These are phyloP conservation scores for Drosophila baimaii DNA, from an alignment of 1,140 invertebrate species.

Conservation along the genomic window DNA sequence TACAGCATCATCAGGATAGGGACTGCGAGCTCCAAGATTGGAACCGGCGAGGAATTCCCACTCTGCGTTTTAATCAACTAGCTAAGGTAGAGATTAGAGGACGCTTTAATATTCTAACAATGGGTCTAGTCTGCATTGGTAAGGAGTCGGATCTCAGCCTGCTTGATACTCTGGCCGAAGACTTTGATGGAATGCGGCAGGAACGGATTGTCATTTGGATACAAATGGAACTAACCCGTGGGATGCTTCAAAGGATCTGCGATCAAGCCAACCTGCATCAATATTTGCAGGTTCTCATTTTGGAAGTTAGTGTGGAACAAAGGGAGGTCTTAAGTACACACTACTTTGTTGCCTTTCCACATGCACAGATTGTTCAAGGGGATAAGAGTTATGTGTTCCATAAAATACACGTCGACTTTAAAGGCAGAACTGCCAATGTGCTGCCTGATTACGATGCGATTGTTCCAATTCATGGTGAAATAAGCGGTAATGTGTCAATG, in stretches of 20 bases:
- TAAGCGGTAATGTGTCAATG: too few species aligned
- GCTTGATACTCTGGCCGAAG: slow-evolving; percentile 1
- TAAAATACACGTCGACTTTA: background rate
- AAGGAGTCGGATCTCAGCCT: background rate
- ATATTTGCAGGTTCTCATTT: slow-evolving; percentile 21
- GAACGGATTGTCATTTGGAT: slow-evolving; percentile 7
- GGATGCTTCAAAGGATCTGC: background rate
- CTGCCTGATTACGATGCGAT: background rate
- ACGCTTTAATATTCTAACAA: background rate
- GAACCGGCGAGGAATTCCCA: slow-evolving; percentile 1
- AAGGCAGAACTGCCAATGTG: background rate
- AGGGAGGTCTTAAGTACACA: background rate
- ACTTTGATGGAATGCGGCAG: slow-evolving; percentile 22
- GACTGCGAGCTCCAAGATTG: slow-evolving; percentile 9
- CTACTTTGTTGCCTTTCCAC: slow-evolving; percentile 1
- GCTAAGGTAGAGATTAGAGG: background rate
- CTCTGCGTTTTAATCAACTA: slow-evolving; percentile 4
- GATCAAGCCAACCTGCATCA: background rate
- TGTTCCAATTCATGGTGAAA: rapidly evolving
- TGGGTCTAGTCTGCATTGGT: slow-evolving; percentile 31
- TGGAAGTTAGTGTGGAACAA: background rate
- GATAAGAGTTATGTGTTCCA: background rate
- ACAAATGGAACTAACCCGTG: background rate
- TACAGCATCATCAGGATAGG: slow-evolving; percentile 5
- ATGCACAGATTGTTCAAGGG: slow-evolving; percentile 1